Conservation (phyloP, 2,888 invertebrate genomes). For the Euphydryas editha region DNA sequence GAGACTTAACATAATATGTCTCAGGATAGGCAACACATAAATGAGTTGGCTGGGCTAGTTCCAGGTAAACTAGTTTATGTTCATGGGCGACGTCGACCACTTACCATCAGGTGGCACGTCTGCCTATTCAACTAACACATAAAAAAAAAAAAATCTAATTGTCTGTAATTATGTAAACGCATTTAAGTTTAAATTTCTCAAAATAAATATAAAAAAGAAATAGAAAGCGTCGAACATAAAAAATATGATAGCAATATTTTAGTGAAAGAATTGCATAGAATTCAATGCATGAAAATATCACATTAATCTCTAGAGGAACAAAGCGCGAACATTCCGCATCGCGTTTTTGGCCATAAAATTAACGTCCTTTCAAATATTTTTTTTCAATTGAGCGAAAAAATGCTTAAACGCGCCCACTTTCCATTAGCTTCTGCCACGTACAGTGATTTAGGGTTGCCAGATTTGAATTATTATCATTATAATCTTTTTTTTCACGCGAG, state of each 20-base stretch:
- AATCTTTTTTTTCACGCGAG: constrained; percentile 37
- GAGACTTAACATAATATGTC: too few relatives aligned
- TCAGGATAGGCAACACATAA: too few relatives aligned
- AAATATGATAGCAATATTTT: constrained; percentile 12
- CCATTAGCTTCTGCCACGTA: constrained; percentile 63
- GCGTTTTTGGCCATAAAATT: constrained; percentile 43
- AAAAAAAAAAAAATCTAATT: too few relatives aligned
- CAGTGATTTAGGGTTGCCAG: constrained; percentile 63
- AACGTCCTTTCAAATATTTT: constrained; percentile 47
- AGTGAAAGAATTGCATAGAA: constrained; percentile 29
- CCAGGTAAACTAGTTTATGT: too few relatives aligned
- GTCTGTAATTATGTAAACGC: not conserved
- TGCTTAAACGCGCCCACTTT: constrained; percentile 58
- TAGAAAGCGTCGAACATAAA: constrained; percentile 1
- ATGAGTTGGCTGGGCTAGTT: too few relatives aligned
- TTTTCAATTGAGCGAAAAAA: constrained; percentile 63
- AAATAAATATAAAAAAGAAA: not conserved
- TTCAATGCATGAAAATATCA: constrained; percentile 28
- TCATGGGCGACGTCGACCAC: too few relatives aligned
- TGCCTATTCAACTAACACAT: too few relatives aligned
- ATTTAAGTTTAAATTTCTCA: not conserved
- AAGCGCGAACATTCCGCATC: constrained; percentile 34
- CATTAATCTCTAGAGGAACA: constrained; percentile 43
- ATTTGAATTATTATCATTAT: constrained; percentile 50
- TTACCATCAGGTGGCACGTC: too few relatives aligned